A percentile compares a stretch with the other conserved stretches of the same genome.
phyloP scores from a whole-genome alignment of 2,888 invertebrate genomes.

The Panorpa germanica region DNA sequence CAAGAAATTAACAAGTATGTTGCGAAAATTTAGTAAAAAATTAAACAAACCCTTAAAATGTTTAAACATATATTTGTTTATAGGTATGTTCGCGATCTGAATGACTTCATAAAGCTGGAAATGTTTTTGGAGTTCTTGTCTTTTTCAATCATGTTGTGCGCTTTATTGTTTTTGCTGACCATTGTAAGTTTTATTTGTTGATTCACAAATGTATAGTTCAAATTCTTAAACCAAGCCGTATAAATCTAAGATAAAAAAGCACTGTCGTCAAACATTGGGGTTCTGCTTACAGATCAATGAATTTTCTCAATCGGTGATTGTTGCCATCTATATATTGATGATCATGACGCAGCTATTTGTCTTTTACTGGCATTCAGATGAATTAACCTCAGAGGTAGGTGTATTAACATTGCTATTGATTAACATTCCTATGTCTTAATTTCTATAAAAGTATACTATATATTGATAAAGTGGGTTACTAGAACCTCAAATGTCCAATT shows the following conservation, averaged over 20 bases:
- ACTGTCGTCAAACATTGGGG: too few relatives aligned
- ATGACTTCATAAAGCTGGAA: constrained; percentile 18
- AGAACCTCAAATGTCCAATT: background rate
- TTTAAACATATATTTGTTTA: too few relatives aligned
- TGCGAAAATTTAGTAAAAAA: background rate
- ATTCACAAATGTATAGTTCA: too few relatives aligned
- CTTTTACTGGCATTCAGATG: constrained; percentile 22
- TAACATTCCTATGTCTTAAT: too few relatives aligned
- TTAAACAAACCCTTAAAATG: too few relatives aligned
- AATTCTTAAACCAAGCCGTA: too few relatives aligned
- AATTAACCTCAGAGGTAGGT: constrained; percentile 18
- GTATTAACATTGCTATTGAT: too few relatives aligned
- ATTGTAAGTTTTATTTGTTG: too few relatives aligned
- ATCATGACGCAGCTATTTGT: constrained; percentile 15
- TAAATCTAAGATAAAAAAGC: too few relatives aligned
- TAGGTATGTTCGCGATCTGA: constrained; percentile 18
- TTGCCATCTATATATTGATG: constrained; percentile 9
- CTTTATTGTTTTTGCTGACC: constrained; percentile 19
- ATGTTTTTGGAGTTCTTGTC: constrained; percentile 18
- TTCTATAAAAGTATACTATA: too few relatives aligned
- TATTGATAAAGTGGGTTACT: too few relatives aligned
- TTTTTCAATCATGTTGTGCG: constrained; percentile 18
- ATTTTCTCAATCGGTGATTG: constrained; percentile 8
- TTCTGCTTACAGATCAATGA: constrained; percentile 10
- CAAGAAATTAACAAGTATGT: constrained; percentile 17